phyloP scores from a whole-genome alignment of 2,113 vertebrate species.

The Nettapus auritus region DNA sequence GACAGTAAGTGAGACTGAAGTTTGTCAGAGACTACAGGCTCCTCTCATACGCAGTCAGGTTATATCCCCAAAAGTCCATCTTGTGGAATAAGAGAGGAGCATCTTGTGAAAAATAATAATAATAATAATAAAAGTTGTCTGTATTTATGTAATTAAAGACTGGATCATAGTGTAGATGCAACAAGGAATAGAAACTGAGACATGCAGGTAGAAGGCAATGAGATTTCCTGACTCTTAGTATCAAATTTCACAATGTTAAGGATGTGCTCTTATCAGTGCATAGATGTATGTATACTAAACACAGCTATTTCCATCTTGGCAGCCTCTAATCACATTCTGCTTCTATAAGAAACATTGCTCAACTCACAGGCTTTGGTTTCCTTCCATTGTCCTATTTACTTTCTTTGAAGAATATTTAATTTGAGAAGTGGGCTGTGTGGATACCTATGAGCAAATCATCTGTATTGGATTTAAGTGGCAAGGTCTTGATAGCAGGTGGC shows the following conservation, averaged over 20 bases:
- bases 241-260: neutral
- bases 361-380: neutral
- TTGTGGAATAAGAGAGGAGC: neutral
- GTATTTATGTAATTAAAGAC: neutral
- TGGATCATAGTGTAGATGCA: neutral
- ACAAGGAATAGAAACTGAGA: neutral
- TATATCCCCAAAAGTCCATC: neutral
- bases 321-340: neutral
- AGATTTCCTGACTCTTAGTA: accelerated
- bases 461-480: no score
- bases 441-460: constrained; percentile 1
- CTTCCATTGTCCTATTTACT: neutral
- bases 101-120: neutral
- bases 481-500: no score
- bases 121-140: neutral
- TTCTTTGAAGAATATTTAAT: constrained; percentile 14
- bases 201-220: neutral
- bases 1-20: neutral
- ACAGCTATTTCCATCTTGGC: neutral
- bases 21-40: neutral
- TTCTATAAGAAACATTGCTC: neutral
- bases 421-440: neutral
- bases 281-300: no score
- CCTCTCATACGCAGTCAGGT: neutral
- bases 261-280: neutral